A percentile compares a stretch with the other conserved stretches of the same genome.
Evolutionary conservation across 1,140 invertebrate genomes (phyloP).

Genomic region (Agrypnia vestita): DNA sequence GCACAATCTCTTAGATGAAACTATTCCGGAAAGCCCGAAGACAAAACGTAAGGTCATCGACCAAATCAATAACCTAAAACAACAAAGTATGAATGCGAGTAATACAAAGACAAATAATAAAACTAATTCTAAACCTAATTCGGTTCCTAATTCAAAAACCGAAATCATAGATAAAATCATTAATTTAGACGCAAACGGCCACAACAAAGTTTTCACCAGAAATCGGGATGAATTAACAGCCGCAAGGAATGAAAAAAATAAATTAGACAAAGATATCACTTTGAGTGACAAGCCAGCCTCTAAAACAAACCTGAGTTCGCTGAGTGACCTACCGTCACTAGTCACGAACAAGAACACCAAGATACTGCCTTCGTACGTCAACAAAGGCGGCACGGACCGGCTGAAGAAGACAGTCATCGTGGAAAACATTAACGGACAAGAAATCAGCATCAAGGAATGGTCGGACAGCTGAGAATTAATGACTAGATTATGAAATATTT

Average conservation of each 20-base stretch:
- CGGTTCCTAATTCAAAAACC: too few relatives aligned
- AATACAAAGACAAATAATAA: constrained; percentile 14
- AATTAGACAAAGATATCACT: background rate
- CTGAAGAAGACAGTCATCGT: background rate
- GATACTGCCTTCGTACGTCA: constrained; percentile 24
- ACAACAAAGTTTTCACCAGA: too few relatives aligned
- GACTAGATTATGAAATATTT: background rate
- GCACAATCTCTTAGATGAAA: constrained; percentile 42
- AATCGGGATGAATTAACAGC: background rate
- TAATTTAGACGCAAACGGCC: background rate
- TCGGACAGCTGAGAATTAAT: constrained; percentile 25
- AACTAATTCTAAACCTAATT: background rate
- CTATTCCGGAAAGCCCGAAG: constrained; percentile 30
- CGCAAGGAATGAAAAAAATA: constrained; percentile 16
- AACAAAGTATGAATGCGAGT: constrained; percentile 10
- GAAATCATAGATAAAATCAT: background rate
- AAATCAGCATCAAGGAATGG: constrained; percentile 5
- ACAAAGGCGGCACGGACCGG: background rate
- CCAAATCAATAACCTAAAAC: constrained; percentile 40
- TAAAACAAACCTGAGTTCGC: constrained; percentile 19
- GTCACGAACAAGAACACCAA: constrained; percentile 36
- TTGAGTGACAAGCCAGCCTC: too few relatives aligned
- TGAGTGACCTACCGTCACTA: constrained; percentile 23
- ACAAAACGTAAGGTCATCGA: constrained; percentile 34
- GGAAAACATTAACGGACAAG: constrained; percentile 10